Base-by-base conservation (phyloP, 1,140 invertebrate species). In the Probaryconus sp. region DNA sequence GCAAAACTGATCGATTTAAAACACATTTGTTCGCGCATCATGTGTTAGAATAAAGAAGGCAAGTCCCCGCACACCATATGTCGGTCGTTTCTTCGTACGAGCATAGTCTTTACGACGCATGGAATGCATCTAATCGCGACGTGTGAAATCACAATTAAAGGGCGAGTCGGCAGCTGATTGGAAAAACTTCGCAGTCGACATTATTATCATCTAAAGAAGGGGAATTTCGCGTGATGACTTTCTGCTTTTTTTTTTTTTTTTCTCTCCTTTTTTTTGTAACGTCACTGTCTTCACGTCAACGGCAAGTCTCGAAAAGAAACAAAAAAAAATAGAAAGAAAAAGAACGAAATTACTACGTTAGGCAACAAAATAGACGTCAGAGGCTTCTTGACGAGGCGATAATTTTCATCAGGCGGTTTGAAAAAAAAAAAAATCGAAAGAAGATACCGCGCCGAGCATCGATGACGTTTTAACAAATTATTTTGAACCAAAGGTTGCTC, bases 71-170 rank as follows among this genome's bases (percentile, higher is more conserved):
- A 55, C 13, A 37, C 51, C 64, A 68, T 56, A 48, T 48, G 64
- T 68, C 53, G 43, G 13, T 17, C 24, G 50, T 38, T 17, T 5
- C 3, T 38, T 17, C 13, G 16, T 6, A 38, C 2, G 13, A 38
- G 35, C 6, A 6, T n/a, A 35, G 31, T 13, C 10, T 40, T 10
- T 18, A 55, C 50, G 48, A 40, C 21, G 16, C 24, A 60, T 45
- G 76, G 64, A 67, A 71, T 75, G 74, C 68, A 74, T 76, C 74
- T 74, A 81, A 80, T 80, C 76, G 64, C 51, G 30, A 67, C 50
- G 76, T 72, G 77, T 76, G 77, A 80, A 80, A 80, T 80, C 50
- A 68, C 69, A 77, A 81, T 76, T 79, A 70, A 77, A 81, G 47
- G 72, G 50, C 37, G 69, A 63, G 55, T 72, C 71, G 53, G 26